Evolutionary conservation across 1,140 invertebrate genomes (phyloP).

Genomic region (Telenomus remus): DNA sequence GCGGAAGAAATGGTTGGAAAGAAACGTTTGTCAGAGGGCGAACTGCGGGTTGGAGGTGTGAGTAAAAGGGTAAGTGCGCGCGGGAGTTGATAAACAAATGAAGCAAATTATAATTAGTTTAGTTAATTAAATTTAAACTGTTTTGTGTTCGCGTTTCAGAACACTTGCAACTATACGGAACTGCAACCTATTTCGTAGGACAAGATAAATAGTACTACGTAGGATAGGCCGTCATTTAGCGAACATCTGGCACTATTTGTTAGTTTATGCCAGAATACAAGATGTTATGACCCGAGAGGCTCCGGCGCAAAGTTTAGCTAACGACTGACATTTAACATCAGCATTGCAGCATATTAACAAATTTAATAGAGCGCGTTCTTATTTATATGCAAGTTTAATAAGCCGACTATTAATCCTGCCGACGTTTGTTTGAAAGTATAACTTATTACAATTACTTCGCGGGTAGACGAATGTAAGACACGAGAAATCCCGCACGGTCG

Average conservation of each 20-base stretch:
- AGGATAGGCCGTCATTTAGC: conserved; percentile 37
- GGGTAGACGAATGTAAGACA: neutral
- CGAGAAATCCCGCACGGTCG: neutral
- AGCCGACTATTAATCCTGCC: conserved; percentile 36
- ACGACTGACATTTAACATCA: conserved; percentile 53
- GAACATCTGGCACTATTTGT: conserved; percentile 42
- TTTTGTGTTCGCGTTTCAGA: conserved; percentile 3
- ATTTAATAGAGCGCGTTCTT: conserved; percentile 53
- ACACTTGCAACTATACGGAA: conserved; percentile 13
- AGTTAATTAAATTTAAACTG: conserved; percentile 6
- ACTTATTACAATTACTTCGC: conserved; percentile 3
- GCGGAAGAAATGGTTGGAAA: too few species aligned
- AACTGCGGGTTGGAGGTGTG: too few species aligned
- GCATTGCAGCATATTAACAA: conserved; percentile 44
- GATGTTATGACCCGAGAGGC: conserved; percentile 44
- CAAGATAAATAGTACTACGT: conserved; percentile 25
- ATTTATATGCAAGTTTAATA: conserved; percentile 44
- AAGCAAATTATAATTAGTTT: neutral
- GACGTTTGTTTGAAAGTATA: conserved; percentile 21
- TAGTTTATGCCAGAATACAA: conserved; percentile 45
- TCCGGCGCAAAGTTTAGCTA: conserved; percentile 43
- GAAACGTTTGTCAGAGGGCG: too few species aligned
- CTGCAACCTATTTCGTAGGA: conserved; percentile 18
- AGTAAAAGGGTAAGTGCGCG: neutral
- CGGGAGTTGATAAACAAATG: neutral